phyloP scores from a whole-genome alignment of 2,113 vertebrate genomes.

The Heloderma charlesbogerti region DNA sequence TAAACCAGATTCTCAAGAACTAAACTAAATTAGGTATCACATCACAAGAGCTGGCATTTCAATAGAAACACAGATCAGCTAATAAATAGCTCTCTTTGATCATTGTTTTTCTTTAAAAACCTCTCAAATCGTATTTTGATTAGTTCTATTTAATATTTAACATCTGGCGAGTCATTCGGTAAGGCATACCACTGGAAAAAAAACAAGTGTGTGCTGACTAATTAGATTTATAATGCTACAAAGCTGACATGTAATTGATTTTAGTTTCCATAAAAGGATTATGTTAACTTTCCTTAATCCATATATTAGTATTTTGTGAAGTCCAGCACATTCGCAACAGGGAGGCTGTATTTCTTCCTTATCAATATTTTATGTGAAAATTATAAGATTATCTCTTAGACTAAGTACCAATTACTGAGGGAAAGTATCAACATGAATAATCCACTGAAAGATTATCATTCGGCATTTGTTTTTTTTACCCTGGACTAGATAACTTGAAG shows the following conservation, averaged over 20 bases:
- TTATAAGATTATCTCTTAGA: slow-evolving; percentile 79
- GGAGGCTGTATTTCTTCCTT: slow-evolving; percentile 79
- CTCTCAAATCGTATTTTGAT: slow-evolving; percentile 84
- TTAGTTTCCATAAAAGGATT: slow-evolving; percentile 85
- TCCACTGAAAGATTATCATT: slow-evolving; percentile 23
- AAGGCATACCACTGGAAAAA: slow-evolving; percentile 78
- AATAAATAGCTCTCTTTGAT: slow-evolving; percentile 86
- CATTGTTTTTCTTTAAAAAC: slow-evolving; percentile 78
- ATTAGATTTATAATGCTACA: slow-evolving; percentile 86
- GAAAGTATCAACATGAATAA: slow-evolving; percentile 7
- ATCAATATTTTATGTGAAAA: slow-evolving; percentile 83
- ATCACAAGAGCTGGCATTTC: slow-evolving; percentile 74
- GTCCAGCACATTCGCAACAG: slow-evolving; percentile 78
- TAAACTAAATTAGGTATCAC: slow-evolving; percentile 75
- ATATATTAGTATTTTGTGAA: slow-evolving; percentile 79
- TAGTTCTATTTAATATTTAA: slow-evolving; percentile 89
- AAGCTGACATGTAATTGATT: slow-evolving; percentile 85
- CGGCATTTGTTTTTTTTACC: slow-evolving; percentile 21
- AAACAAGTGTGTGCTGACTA: slow-evolving; percentile 83
- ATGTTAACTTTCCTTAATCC: slow-evolving; percentile 86
- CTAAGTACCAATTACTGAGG: slow-evolving; percentile 67
- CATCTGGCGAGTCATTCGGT: slow-evolving; percentile 85
- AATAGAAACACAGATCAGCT: slow-evolving; percentile 80
- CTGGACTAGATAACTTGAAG: slow-evolving; percentile 36
- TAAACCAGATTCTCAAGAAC: slow-evolving; percentile 71